Conservation (phyloP, 2,888 invertebrate genomes). For the Petrolisthes manimaculis region DNA sequence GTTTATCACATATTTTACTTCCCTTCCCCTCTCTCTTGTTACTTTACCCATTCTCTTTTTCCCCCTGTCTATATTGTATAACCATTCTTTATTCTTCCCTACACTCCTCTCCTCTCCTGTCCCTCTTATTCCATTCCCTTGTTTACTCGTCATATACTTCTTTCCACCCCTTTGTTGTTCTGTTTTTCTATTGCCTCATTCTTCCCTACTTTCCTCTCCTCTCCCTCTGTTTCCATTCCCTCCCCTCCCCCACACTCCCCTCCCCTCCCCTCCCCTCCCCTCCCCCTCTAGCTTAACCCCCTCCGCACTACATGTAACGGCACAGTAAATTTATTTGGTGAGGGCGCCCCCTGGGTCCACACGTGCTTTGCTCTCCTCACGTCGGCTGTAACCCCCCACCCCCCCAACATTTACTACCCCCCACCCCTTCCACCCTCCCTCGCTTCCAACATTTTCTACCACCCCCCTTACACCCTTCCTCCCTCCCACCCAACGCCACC, state of each 20-base stretch:
- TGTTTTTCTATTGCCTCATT: neutral
- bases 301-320: neutral
- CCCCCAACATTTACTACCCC: neutral
- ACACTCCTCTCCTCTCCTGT: neutral
- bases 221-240: neutral
- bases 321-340: neutral
- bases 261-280: neutral
- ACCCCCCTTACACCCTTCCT: too few relatives aligned
- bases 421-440: too few relatives aligned
- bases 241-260: neutral
- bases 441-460: too few relatives aligned
- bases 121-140: too few relatives aligned
- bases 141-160: neutral
- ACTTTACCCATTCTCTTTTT: neutral
- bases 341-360: neutral
- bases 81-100: neutral
- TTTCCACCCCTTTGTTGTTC: too few relatives aligned
- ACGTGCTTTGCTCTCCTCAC: neutral
- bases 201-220: neutral
- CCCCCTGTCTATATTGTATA: neutral
- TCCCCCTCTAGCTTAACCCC: neutral
- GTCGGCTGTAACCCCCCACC: neutral
- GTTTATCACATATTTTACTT: neutral
- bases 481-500: too few relatives aligned
- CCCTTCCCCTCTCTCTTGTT: neutral